phyloP scores from a whole-genome alignment of 2,113 vertebrate species.

The Microtus richardsoni region DNA sequence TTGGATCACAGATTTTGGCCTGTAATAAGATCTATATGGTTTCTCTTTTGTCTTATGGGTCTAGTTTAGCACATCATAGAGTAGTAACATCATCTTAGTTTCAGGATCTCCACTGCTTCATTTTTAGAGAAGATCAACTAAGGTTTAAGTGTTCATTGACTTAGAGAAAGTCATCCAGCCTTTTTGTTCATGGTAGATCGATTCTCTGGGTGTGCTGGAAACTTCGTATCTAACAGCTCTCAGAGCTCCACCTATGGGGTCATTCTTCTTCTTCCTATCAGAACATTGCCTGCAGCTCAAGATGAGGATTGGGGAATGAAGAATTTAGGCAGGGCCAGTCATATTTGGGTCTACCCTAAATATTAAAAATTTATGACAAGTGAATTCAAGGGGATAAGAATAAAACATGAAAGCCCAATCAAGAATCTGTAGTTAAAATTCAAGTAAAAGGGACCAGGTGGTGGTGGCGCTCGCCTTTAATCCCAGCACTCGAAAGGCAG shows the following conservation, averaged over 20 bases:
- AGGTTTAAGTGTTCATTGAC: not conserved
- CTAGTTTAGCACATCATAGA: not conserved
- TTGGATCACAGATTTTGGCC: not conserved
- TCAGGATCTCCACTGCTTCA: not conserved
- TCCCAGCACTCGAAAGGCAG: no score
- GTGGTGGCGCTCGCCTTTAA: no score
- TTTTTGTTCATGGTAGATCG: not conserved
- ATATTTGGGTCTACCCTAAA: not conserved
- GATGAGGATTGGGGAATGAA: not conserved
- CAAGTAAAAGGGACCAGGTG: no score
- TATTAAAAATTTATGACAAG: not conserved
- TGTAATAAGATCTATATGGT: not conserved
- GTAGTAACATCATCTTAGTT: not conserved
- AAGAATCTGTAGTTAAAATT: slow-evolving; percentile 6
- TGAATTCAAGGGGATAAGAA: not conserved
- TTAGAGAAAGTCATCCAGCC: not conserved
- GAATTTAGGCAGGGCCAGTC: not conserved
- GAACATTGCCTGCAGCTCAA: not conserved
- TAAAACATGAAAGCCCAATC: not conserved
- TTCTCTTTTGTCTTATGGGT: not conserved
- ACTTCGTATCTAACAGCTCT: fast-evolving
- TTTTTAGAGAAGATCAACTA: not conserved
- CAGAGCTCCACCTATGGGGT: not conserved
- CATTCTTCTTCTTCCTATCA: not conserved
- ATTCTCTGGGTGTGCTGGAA: not conserved